These are phyloP conservation scores for Caenorhabditis imperialis DNA, from an alignment of 2,888 invertebrate species.

Conservation along the genomic window DNA sequence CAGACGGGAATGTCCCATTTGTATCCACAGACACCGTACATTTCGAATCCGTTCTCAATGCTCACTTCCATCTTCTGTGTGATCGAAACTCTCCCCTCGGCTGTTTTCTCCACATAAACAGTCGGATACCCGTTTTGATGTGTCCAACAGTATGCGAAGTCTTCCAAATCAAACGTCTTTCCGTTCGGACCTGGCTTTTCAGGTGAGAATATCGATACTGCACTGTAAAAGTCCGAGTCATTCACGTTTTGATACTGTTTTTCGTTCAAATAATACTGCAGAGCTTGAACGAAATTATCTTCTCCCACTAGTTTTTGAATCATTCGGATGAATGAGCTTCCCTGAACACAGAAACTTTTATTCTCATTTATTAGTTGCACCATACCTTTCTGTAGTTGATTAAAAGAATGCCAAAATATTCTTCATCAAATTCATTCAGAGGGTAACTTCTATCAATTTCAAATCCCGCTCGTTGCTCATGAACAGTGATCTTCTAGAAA, in stretches of 20 bases:
- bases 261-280: conserved; percentile 82
- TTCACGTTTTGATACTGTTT: conserved; percentile 86
- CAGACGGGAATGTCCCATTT: conserved; percentile 77
- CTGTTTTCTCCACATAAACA: conserved; percentile 43
- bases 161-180: conserved; percentile 71
- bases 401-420: conserved; percentile 23
- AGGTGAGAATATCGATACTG: no score
- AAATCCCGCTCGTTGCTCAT: no score
- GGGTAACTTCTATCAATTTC: no score
- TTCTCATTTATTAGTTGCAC: conserved; percentile 92
- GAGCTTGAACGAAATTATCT: conserved; percentile 68
- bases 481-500: no score
- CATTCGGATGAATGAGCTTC: conserved; percentile 74
- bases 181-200: conserved; percentile 55
- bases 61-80: conserved; percentile 69
- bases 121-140: conserved; percentile 80
- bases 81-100: no score
- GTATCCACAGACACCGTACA: conserved; percentile 62
- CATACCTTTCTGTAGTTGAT: conserved; percentile 86
- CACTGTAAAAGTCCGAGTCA: no score
- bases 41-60: conserved; percentile 59
- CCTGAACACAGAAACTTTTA: conserved; percentile 89
- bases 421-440: no score
- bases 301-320: conserved; percentile 71
- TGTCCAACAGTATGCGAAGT: conserved; percentile 88